Base-by-base conservation (phyloP, 2,797 vertebrate genomes). In the Aplochiton taeniatus region DNA sequence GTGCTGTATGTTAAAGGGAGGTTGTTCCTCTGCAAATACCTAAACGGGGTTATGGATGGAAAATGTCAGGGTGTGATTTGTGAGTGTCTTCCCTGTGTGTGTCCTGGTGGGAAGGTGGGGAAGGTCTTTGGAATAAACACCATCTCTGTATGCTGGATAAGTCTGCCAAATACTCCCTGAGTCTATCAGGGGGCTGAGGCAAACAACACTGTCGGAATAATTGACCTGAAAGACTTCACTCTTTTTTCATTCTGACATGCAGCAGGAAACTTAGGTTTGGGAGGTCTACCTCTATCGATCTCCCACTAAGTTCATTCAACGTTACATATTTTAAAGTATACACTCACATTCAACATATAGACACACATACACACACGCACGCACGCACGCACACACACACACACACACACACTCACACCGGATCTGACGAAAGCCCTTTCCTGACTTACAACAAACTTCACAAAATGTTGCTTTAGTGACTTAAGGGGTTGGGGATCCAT, bases 191-290 rank as follows among this genome's bases (percentile, higher is more conserved):
- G 75, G 85, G 80, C 82, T 74, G 70, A 44, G 70, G 57, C 42
- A 8, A 63, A 77, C 70, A 67, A 61, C 58, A 69, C 63, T 71
- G 66, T 76, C 65, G 69, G 70, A 20, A 83, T 85, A 83, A 88
- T 79, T 85, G 81, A 84, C 75, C 82, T 74, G 74, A 83, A 84
- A 77, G 68, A 84, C 86, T 81, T 81, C 57, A 81, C n/a, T 31
- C 2, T 31, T 2, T 82, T 81, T 84, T 80, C 73, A 64, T 66
- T 73, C 61, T 62, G 76, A 78, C 78, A 74, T 17, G 17, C 69
- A 76, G 70, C 61, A 69, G 79, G 78, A 80, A 70, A 66, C 78
- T 72, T 65, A 70, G 61, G 68, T 70, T 82, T 31, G 58, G 63
- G 55, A 70, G 77, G 81, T 76, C 65, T 66, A 65, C 78, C 69